Base-by-base conservation (phyloP, 2,113 vertebrate species). In the Scomber japonicus region DNA sequence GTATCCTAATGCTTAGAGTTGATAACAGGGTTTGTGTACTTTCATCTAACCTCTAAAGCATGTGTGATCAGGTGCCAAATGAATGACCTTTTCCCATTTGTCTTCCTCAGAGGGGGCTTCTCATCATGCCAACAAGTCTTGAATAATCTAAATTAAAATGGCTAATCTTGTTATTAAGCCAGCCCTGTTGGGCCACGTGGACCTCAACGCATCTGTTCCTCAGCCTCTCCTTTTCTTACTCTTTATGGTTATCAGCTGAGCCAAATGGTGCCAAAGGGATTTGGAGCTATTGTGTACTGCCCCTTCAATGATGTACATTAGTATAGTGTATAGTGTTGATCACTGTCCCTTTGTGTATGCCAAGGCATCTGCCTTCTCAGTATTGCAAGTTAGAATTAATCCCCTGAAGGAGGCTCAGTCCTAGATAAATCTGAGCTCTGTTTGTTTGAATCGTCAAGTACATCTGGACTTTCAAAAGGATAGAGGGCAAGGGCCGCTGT, bases 131-230 rank as follows among this genome's bases (percentile, higher is more conserved):
- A 85, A 82, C 81, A 89, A 88, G 86, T 85, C 82, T 85, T 60
- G 77, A 94, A 90, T 94, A 92, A 94, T 92, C 88, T 91, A 90
- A 92, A 95, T 94, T 82, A 91, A 92, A 92, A 82, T 48, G 0
- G 54, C 86, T 95, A 92, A 94, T 94, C 94, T 93, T 89, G 89
- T 94, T 92, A 94, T 87, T 27, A 72, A 89, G 74, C 91, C 86
- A 85, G 89, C 83, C 85, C 79, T 82, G 56, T 56, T 63, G 77
- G 87, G 90, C 80, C 87, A 87, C 30, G 3, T 76, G 70, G 12
- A 81, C 89, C 87, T 93, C 79, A 90, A 64, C 59, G 48, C 87
- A 81, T 75, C 63, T 66, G 53, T 81, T 40, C 63, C 35, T 79
- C 48, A 40, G 50, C 59, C 27, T 83, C 77, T 53, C 35, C 21